Base-by-base conservation (phyloP, 2,113 vertebrate species). In the Vidua chalybeata region DNA sequence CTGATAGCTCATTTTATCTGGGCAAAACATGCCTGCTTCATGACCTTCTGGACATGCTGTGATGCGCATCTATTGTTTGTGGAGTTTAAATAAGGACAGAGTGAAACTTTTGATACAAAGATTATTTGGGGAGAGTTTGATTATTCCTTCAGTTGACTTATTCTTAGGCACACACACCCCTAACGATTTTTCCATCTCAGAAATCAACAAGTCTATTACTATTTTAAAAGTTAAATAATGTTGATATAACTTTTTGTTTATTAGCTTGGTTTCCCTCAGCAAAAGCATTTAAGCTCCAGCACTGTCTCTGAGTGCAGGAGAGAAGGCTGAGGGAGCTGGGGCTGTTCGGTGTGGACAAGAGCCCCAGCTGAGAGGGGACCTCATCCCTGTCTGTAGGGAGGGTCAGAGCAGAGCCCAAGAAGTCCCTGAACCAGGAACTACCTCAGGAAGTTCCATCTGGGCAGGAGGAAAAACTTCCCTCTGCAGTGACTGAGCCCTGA, bases 41-140 rank as follows among this genome's bases (percentile, higher is more conserved):
- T 68, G 62, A 77, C 79, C 89, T 95, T 85, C 74, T 85, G 93
- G 95, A 91, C 93, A 91, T 59, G 51, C n/a, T 87, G 69, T 13
- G 51, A n/a, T 64, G 63, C 62, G 72, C 84, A 55, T 67, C 33
- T 19, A 87, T 90, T 62, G 48, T 52, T 89, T 66, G 71, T 45
- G 54, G 54, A 83, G 92, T 92, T 97, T 85, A 92, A 95, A 72
- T 66, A 89, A 95, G 84, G 94, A 91, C 74, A 86, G 82, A 33
- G 8, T 10, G 21, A 84, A 89, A 22, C n/a, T 90, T 87, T 87
- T 84, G 66, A 55, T 68, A 37, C 10, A 58, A 90, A 88, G 41
- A 82, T 68, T 71, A 52, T 87, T 83, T 0, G 0, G 51, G 41
- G 21, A 77, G 24, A 73, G 54, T 87, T 80, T 85, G 84, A 85